Conservation (phyloP, 2,113 vertebrate genomes). For the Mobula birostris region DNA sequence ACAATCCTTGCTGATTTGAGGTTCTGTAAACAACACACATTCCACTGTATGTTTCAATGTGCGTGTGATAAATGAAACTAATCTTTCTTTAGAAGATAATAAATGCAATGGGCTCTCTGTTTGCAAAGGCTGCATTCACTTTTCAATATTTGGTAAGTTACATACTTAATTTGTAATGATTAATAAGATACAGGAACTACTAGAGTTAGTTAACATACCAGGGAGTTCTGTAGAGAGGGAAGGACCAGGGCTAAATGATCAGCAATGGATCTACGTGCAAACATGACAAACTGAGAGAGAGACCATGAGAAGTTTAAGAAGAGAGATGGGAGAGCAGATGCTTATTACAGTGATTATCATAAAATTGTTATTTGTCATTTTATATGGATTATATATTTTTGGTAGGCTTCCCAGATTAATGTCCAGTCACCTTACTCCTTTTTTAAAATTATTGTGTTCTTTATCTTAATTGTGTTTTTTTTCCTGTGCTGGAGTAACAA, state of each 20-base stretch:
- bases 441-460: too few species aligned
- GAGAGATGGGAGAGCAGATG: neutral
- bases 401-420: neutral
- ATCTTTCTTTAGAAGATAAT: neutral
- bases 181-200: neutral
- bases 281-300: neutral
- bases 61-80: too few species aligned
- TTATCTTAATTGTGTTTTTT: too few species aligned
- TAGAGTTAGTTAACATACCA: neutral
- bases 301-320: neutral
- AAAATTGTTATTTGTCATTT: neutral
- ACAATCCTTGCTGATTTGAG: too few species aligned
- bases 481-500: too few species aligned
- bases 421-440: neutral
- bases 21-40: too few species aligned
- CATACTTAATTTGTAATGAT: neutral
- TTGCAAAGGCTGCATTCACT: neutral
- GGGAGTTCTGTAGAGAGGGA: neutral
- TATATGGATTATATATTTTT: neutral
- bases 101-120: neutral
- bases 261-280: neutral
- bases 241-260: neutral
- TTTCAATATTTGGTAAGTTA: neutral
- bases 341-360: neutral
- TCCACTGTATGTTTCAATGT: too few species aligned